phyloP scores from a whole-genome alignment of 1,140 invertebrate genomes.

The Micrasema minimum region DNA sequence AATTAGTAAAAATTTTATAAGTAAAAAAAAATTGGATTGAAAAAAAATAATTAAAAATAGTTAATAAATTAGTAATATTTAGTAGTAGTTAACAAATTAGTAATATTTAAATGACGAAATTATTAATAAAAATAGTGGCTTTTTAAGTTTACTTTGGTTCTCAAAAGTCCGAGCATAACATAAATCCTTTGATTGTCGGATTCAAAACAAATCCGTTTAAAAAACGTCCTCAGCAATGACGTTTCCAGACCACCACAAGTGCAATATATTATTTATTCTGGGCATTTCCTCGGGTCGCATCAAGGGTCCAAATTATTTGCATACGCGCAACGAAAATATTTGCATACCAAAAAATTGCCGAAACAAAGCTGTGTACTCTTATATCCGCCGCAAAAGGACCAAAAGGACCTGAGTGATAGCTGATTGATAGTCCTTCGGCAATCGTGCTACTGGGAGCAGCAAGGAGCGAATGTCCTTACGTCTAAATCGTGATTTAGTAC shows the following conservation, averaged over 20 bases:
- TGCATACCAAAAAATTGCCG: conserved; percentile 39
- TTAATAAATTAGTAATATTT: no score
- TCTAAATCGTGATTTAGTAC: conserved; percentile 17
- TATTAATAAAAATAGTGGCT: no score
- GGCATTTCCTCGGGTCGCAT: conserved; percentile 17
- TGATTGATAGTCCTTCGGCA: conserved; percentile 3
- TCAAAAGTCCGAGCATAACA: conserved; percentile 13
- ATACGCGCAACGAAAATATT: conserved; percentile 24
- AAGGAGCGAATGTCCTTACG: neutral
- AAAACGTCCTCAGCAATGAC: conserved; percentile 28
- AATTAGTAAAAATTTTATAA: no score
- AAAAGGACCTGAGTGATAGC: neutral
- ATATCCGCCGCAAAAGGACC: conserved; percentile 19
- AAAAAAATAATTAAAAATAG: no score
- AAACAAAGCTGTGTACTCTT: conserved; percentile 27
- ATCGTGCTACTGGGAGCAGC: neutral
- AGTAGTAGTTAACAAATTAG: no score
- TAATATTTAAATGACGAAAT: no score
- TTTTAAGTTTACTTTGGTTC: no score
- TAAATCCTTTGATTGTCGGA: conserved; percentile 30
- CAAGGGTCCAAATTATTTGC: conserved; percentile 29
- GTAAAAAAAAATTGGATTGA: no score
- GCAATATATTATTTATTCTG: conserved; percentile 36
- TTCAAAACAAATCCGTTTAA: conserved; percentile 24
- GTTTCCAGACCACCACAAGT: conserved; percentile 40